A percentile compares a stretch with the other conserved stretches of the same genome.
Evolutionary conservation across 2,888 invertebrate species (phyloP).

Genomic region (Leucozona laternaria): DNA sequence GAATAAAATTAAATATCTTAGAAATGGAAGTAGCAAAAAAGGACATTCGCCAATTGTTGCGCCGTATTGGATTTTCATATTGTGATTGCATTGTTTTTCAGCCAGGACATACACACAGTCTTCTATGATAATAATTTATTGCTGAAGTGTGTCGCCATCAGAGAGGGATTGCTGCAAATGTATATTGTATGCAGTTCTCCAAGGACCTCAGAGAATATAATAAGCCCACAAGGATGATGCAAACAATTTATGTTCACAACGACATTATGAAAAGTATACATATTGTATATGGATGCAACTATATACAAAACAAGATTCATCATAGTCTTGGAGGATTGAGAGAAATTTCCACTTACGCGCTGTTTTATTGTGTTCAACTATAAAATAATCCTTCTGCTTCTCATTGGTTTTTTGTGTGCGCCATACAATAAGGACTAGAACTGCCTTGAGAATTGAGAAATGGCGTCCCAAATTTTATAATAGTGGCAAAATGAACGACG

Average conservation of each 20-base stretch:
- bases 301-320: slow-evolving; percentile 50
- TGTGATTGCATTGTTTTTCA: slow-evolving; percentile 55
- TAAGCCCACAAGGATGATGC: slow-evolving; percentile 50
- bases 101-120: slow-evolving; percentile 23
- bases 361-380: slow-evolving; percentile 40
- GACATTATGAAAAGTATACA: slow-evolving; percentile 43
- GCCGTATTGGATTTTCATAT: slow-evolving; percentile 19
- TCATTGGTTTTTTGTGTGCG: background rate
- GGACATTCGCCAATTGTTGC: slow-evolving; percentile 68
- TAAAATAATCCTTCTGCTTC: slow-evolving; percentile 44
- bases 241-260: slow-evolving; percentile 33
- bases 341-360: slow-evolving; percentile 62
- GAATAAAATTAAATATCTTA: background rate
- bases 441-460: slow-evolving; percentile 28
- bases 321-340: slow-evolving; percentile 40
- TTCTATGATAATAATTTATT: slow-evolving; percentile 69
- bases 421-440: slow-evolving; percentile 28
- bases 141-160: slow-evolving; percentile 65
- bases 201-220: slow-evolving; percentile 20
- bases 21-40: slow-evolving; percentile 10
- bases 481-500: slow-evolving; percentile 35
- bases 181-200: slow-evolving; percentile 11
- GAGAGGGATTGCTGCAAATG: background rate
- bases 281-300: slow-evolving; percentile 19
- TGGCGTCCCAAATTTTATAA: slow-evolving; percentile 9